Evolutionary conservation across 2,797 vertebrate species (phyloP), one percentile per base, ranked within the genome.

Genomic region (Amniataba percoides): DNA sequence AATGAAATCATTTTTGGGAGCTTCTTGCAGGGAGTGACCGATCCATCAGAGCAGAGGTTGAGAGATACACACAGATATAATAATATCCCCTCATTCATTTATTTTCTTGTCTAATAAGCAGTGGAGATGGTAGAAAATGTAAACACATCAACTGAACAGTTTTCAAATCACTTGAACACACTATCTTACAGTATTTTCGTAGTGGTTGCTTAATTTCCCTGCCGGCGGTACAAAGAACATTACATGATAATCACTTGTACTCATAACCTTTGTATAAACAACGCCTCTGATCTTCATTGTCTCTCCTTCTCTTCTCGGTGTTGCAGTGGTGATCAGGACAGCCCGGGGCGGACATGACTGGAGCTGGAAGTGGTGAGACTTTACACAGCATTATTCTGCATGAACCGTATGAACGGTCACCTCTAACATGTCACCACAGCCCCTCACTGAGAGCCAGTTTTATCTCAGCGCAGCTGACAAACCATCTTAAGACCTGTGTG

Each of bases 351-450:
- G 82, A 90, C 78, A 94, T 94, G 94, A 92, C 91, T 64, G 93
- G 93, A 90, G 84, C 90, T 80, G 93, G 89, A 89, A 92, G 88
- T 59, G 91, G 94, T 94, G 65, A 93, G 89, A 40, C 53, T 63
- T 55, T 8, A 52, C 42, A 18, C 21, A 14, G 18, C 43, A 57
- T 10, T 46, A 11, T 49, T 1, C 4, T 5, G 15, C 58, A 49
- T 23, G 14, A 63, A 19, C 25, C 0, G 10, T 14, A 48, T 18
- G 9, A 42, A 18, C 21, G 51, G 19, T 25, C 15, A n/a, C 34
- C 27, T 31, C 0, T 9, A 51, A 7, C 21, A 1, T 25, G 46
- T 4, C 19, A 18, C 13, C 1, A 0, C 58, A 36, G 18, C 3
- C 12, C 16, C 11, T 27, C 49, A 4, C 39, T 48, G 14, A 48